Evolutionary conservation across 1,140 invertebrate genomes (phyloP).

Genomic region (Euwallacea fornicatus): DNA sequence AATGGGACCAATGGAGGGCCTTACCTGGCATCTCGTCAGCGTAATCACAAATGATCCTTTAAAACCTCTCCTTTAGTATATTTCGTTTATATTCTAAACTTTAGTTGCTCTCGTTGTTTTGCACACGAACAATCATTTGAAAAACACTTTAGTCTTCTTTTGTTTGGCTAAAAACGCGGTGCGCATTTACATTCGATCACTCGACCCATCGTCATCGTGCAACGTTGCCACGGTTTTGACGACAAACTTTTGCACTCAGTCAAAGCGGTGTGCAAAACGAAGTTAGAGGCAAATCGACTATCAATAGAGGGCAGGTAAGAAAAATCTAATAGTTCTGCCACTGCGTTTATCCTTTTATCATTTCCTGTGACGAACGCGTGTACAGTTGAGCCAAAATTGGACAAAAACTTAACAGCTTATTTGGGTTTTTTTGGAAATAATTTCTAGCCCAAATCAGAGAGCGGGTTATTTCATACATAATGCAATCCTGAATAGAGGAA

Average conservation of each 20-base stretch:
- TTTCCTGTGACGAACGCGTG: too few species aligned
- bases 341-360: too few species aligned
- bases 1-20: conserved; percentile 3
- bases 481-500: too few species aligned
- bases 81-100: conserved; percentile 1
- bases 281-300: too few species aligned
- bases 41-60: conserved; percentile 49
- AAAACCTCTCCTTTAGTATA: not conserved
- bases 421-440: too few species aligned
- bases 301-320: too few species aligned
- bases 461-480: too few species aligned
- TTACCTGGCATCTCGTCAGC: conserved; percentile 55
- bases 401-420: too few species aligned
- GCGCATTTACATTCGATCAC: not conserved
- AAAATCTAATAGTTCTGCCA: too few species aligned
- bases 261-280: too few species aligned
- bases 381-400: too few species aligned
- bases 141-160: conserved; percentile 9
- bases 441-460: too few species aligned
- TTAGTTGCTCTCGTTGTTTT: conserved; percentile 1
- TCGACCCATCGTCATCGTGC: conserved; percentile 1
- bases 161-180: not conserved
- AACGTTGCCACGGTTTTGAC: not conserved
- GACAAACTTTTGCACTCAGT: not conserved
- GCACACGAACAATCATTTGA: conserved; percentile 13